phyloP scores from a whole-genome alignment of 2,113 vertebrate species.

The Heterochromis multidens region DNA sequence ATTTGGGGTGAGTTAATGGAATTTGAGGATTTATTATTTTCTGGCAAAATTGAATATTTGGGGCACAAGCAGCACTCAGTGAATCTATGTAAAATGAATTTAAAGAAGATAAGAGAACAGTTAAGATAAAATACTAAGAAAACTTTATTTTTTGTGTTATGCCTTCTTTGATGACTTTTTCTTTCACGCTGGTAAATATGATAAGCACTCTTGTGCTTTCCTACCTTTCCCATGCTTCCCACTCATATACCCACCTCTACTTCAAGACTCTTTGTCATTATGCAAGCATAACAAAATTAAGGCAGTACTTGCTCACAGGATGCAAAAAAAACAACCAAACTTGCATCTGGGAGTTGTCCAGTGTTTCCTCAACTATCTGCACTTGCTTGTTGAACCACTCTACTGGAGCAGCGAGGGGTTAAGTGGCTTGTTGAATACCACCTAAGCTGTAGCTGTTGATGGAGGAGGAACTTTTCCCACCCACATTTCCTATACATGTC shows the following conservation, averaged over 20 bases:
- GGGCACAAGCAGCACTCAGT: background rate
- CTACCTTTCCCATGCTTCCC: background rate
- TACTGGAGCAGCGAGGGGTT: conserved; percentile 25
- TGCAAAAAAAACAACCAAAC: too few species aligned
- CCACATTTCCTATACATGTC: conserved; percentile 7
- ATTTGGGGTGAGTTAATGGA: background rate
- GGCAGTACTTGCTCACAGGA: too few species aligned
- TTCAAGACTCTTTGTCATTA: too few species aligned
- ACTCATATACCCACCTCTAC: background rate
- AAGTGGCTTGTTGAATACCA: conserved; percentile 47
- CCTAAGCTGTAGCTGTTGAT: conserved; percentile 3
- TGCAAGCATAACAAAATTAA: too few species aligned
- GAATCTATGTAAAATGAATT: background rate
- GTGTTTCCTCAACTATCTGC: conserved; percentile 19
- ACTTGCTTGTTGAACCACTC: background rate
- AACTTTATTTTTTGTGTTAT: background rate
- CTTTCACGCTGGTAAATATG: background rate
- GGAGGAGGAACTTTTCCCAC: conserved; percentile 8
- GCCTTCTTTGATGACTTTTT: background rate
- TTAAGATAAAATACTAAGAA: background rate
- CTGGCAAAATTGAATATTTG: background rate
- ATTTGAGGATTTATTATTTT: background rate
- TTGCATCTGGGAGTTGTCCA: conserved; percentile 1
- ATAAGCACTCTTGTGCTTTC: background rate
- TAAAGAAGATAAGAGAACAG: background rate